Base-by-base conservation (phyloP, 2,113 vertebrate genomes). In the Pituophis catenifer region DNA sequence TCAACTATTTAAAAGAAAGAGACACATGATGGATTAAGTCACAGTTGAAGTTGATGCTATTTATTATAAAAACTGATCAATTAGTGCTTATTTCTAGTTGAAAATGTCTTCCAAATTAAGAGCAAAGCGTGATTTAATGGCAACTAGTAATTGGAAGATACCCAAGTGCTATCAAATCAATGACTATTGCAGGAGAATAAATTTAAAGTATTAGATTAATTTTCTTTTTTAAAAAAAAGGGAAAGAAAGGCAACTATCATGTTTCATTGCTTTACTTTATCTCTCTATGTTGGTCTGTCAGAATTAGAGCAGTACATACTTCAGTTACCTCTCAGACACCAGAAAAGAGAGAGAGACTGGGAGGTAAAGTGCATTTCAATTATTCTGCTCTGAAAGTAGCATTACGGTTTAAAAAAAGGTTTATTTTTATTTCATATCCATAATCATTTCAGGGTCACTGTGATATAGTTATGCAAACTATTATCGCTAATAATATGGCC, bases 21-120 rank as follows among this genome's bases (percentile, higher is more conserved):
- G 55, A 90, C 48, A 55, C 75, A 54, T 55, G 89, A 90, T 93
- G 57, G 59, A 93, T 93, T 93, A 87, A 87, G 90, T 93, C 57
- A 62, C 89, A 93, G 87, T 90, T 44, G n/a, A 90, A 93, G 81
- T 65, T 90, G 92, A 55, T 93, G 89, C 81, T 65, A 93, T 93
- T 90, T 90, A 90, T 93, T 87, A 93, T 87, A 65, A 87, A 65
- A 90, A 58, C 50, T n/a, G 89, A 93, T 90, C 81, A 93, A 90
- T 93, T 93, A 87, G 81, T 62, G 50, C 23, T 90, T 65, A 86
- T 90, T 87, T 44, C n/a, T 65, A 90, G 57, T 86, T 90, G 33
- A 21, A 65, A 90, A 90, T 26, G 33, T 33, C 92, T n/a, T 93
- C 89, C 58, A 93, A 93, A 90, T 93, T 93, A 93, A 93, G 23